A percentile compares a stretch with the other conserved stretches of the same genome.
These are phyloP conservation scores for Polymixis lichenea DNA, from an alignment of 2,888 invertebrate genomes.

Conservation along the genomic window DNA sequence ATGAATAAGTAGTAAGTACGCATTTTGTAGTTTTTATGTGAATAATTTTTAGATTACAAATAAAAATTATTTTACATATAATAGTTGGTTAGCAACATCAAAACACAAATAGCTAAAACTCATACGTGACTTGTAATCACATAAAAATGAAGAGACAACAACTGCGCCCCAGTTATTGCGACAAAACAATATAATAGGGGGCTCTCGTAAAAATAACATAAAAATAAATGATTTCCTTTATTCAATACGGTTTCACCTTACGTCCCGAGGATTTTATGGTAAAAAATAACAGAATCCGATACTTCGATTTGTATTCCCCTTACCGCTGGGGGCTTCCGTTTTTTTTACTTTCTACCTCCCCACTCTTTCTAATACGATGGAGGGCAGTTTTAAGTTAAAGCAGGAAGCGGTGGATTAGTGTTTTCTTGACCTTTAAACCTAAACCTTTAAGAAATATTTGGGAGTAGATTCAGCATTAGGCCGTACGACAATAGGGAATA, in stretches of 20 bases:
- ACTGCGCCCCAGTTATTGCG: slow-evolving; percentile 45
- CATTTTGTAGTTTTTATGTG: neutral
- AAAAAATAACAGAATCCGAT: slow-evolving; percentile 70
- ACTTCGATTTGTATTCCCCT: slow-evolving; percentile 81
- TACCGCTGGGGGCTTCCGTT: slow-evolving; percentile 74
- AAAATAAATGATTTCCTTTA: slow-evolving; percentile 70
- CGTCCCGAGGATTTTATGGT: slow-evolving; percentile 62
- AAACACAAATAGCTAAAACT: neutral
- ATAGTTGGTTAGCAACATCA: slow-evolving; percentile 1
- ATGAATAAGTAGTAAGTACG: neutral
- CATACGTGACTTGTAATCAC: slow-evolving; percentile 37
- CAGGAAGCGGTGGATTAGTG: slow-evolving; percentile 31
- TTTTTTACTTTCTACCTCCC: slow-evolving; percentile 72
- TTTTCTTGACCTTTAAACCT: neutral
- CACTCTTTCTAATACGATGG: slow-evolving; percentile 64
- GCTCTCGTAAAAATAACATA: slow-evolving; percentile 67
- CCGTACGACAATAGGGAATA: too few relatives aligned
- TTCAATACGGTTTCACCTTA: slow-evolving; percentile 70
- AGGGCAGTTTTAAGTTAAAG: slow-evolving; percentile 25
- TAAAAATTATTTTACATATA: neutral
- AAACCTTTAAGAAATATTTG: neutral
- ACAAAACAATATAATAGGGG: slow-evolving; percentile 63
- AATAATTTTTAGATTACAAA: neutral
- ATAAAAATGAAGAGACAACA: slow-evolving; percentile 52
- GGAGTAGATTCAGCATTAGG: neutral